Base-by-base conservation (phyloP, 2,888 invertebrate genomes). In the Platycheirus albimanus region DNA sequence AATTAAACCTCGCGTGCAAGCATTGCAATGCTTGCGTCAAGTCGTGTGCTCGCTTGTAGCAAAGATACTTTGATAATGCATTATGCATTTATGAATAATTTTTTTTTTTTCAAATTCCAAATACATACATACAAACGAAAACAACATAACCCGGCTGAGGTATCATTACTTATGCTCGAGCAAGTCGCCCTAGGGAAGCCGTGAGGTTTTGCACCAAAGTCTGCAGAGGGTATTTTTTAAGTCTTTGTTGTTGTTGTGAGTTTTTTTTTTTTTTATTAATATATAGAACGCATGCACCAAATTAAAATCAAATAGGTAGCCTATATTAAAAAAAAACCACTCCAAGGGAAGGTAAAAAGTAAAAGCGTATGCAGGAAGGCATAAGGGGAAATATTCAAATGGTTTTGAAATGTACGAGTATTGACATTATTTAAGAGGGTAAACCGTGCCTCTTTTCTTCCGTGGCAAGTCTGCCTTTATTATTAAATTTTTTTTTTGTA, bases 1-100 rank as follows among this genome's bases (percentile, higher is more conserved):
- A n/a, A 70, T 28, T 52, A 76, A 45, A 67, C 36, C 52, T 70
- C 54, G 69, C 75, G 75, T 80, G 79, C 79, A 80, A 77, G 47
- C 71, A 71, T 77, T 77, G 17, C 20, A 64, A 71, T 47, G 67
- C 74, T 6, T 19, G 3, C 41, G 41, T 24, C n/a, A n/a, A n/a
- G n/a, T n/a, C n/a, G n/a, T n/a, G n/a, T n/a, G n/a, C n/a, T n/a
- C n/a, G n/a, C 41, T 58, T 41, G 41, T 10, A 41, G 41, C 6
- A 58, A 28, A 41, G 20, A 41, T 28, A 58, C 41, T 41, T 28
- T 41, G 15, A 24, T 58, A 58, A 58, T 58, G 41, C 58, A 58
- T 58, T 58, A 58, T 49, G 49, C 56, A 41, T 56, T 56, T 41
- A 36, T 56, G 20, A 41, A 13, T 41, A 41, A 3, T 6, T n/a